phyloP scores from a whole-genome alignment of 2,888 invertebrate species.

The Boloria selene region DNA sequence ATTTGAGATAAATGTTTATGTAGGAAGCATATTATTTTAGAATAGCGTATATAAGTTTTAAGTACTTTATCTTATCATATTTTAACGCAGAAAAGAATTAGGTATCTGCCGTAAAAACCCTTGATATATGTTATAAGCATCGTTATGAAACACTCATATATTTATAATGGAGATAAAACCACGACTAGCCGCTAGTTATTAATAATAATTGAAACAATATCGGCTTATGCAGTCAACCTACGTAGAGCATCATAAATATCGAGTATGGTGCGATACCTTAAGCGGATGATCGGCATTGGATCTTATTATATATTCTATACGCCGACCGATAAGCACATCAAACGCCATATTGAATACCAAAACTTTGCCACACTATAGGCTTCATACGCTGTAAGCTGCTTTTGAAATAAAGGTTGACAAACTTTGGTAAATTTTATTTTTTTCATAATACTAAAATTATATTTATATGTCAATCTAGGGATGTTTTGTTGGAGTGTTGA shows the following conservation, averaged over 20 bases:
- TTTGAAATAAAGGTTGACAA: background rate
- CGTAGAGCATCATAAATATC: conserved; percentile 30
- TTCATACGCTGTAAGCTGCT: background rate
- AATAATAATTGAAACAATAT: conserved; percentile 13
- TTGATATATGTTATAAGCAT: too few species aligned
- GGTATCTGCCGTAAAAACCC: too few species aligned
- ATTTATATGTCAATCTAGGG: too few species aligned
- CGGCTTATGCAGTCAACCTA: conserved; percentile 26
- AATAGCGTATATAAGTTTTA: too few species aligned
- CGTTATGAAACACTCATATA: background rate
- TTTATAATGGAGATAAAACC: background rate
- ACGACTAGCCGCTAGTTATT: conserved; percentile 5
- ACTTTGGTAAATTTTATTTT: background rate
- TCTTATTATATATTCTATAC: conserved; percentile 40
- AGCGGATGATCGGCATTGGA: conserved; percentile 33
- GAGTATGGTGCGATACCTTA: conserved; percentile 37
- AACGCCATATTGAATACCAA: conserved; percentile 41
- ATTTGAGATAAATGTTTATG: too few species aligned
- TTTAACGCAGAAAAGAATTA: too few species aligned
- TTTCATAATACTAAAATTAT: too few species aligned
- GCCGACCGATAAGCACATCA: conserved; percentile 33
- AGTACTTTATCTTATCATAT: too few species aligned
- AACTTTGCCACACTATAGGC: conserved; percentile 13
- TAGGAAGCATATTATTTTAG: too few species aligned
- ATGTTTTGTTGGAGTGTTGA: too few species aligned